Evolutionary conservation across 2,113 vertebrate species (phyloP), one percentile per base, ranked within the genome.

Genomic region (Tapirus terrestris): DNA sequence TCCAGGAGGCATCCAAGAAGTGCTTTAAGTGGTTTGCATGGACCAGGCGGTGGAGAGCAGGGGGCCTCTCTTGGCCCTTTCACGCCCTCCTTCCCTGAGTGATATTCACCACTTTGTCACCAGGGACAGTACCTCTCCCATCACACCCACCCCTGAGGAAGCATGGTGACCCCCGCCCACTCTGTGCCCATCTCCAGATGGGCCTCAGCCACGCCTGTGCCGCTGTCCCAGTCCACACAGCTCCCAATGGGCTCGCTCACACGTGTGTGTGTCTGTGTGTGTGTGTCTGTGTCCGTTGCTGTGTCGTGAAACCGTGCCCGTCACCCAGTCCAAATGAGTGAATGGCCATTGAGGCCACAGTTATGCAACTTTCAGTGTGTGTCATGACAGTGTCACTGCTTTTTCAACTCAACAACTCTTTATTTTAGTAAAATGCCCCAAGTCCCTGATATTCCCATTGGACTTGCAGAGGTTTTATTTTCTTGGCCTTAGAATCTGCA

Each of bases 221-320:
- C 94, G 6, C 86, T 7, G 0, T 94, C 94, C 77, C 0, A 1
- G 60, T 29, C 58, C 68, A 8, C 16, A 0, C 61, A 9, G 76
- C 83, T 4, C 75, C 76, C 93, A 5, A 1, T 9, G 86, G 87
- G 86, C 92, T 77, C 20, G 65, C 96, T 91, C 80, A 58, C 10
- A 0, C 31, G 90, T 43, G 91, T 82, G 81, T 11, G 79, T 88
- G 45, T 73, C 65, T 80, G 56, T 39, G 75, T 87, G 89, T 60
- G 68, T 33, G 60, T 77, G 43, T 89, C 51, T 31, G 67, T 84
- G 58, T 92, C 94, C 6, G 3, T 94, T 73, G 79, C 96, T 9
- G 94, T 98, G 95, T 95, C 4, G 96, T 98, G 97, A 98, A 97
- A 29, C 97, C 48, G 96, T 97, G 97, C 96, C 60, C 6, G 11